Evolutionary conservation across 37 sponge, comb jelly and placozoan genomes (phyloP), one percentile per base, ranked within the genome.

Genomic region (Petrosia ficiformis): DNA sequence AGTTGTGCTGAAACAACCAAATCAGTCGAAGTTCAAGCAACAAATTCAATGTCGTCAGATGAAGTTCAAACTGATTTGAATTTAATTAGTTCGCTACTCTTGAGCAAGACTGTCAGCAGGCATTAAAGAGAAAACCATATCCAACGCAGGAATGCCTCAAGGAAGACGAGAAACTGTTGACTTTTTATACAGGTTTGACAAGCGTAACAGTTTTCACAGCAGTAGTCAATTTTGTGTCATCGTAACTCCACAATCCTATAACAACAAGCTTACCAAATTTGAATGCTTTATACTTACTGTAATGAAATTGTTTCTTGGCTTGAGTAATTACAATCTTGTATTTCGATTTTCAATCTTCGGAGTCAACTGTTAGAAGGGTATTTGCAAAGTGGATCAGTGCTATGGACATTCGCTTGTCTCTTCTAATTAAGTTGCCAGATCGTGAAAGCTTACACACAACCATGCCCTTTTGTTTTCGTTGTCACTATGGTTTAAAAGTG

Each of bases 401-500:
- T 1, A 28, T 85, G 37, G 72, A 72, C 61, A 44, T 73, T 37
- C 44, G 76, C 35, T 29, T 86, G 36, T 37, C 65, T 33, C 65
- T 65, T 11, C 44, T 90, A 19, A 77, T 90, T 44, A 2, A 77
- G 28, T 91, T 83, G 92, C 92, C 88, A 33, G 83, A 86, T 30
- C 39, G 84, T 16, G 88, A 86, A 6, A 29, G 11, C 10, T 56
- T 82, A 6, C 39, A 38, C 21, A 60, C 37, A 31, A 91, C 88
- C 24, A 86, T 82, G 83, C 87, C 92, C 3, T 44, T 38, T 57
- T 76, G 40, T 24, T 91, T 86, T 65, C 34, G 65, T 59, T 44
- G 57, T 28, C 80, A 74, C 16, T 89, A 52, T 75, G 79, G 78
- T 24, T 34, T 42, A 38, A 81, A 74, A 25, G 74, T 76, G 11